Base-by-base conservation (phyloP, 1,140 invertebrate genomes). In the Drosophila watanabei region DNA sequence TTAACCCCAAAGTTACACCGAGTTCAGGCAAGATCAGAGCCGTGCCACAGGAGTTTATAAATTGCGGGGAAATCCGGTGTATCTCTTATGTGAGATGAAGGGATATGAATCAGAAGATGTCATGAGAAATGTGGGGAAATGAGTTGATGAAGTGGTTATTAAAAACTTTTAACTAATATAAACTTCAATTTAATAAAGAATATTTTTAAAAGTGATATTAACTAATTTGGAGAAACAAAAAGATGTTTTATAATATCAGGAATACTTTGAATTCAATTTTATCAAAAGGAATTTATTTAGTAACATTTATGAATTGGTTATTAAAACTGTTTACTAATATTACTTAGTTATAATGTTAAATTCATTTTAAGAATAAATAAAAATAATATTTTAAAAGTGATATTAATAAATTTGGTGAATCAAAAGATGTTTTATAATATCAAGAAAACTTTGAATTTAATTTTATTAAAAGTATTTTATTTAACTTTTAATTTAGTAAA, bases 1-100 rank as follows among this genome's bases (percentile, higher is more conserved):
- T 57, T 57, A 57, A 57, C 54, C 54, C 54, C 35, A 57, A 57
- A 39, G 54, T 57, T 57, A 57, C 54, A 39, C 54, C 54, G 24
- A 13, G 49, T 37, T 71, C 54, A 46, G 46, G 54, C 18, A 16
- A 35, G 37, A 35, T 45, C 54, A 35, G 18, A 6, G 18, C 9
- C 20, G 8, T 6, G 33, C 20, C 52, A 9, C 1, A 39, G 33
- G 35, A 57, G 54, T 57, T 57, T 9, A 57, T 57, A 57, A 57
- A 57, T 57, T 39, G 18, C 9, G 0, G 2, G 7, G 52, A 16
- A 39, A 57, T 28, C 35, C 14, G 5, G 5, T 5, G 11, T 6
- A 14, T 18, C 2, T 32, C 20, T 16, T 16, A 20, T 37, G 6
- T 37, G 52, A 35, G 13, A 18, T 37, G 52, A 24, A 2, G n/a